These are phyloP conservation scores for Sebastes ruberrimus DNA, from an alignment of 2,797 vertebrate species.

Conservation along the genomic window DNA sequence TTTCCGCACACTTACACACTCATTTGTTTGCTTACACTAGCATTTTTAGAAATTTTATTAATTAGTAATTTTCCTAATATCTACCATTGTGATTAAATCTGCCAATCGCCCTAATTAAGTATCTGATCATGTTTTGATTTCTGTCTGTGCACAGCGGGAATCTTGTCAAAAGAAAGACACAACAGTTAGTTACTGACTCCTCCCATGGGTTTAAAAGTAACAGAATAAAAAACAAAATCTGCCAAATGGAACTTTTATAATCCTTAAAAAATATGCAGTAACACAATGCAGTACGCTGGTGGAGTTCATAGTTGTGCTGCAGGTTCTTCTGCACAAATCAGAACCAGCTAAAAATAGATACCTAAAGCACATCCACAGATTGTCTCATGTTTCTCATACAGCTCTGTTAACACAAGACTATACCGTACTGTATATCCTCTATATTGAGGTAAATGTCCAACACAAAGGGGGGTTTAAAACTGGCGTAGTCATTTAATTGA, in stretches of 20 bases:
- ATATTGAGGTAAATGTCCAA: not conserved
- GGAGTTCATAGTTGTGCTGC: not conserved
- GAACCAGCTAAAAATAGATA: not conserved
- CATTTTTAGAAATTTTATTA: not conserved
- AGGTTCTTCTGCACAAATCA: not conserved
- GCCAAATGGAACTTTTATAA: not conserved
- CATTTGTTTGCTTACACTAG: not conserved
- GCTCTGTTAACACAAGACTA: not conserved
- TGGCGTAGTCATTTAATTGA: constrained; percentile 10
- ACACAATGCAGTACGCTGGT: not conserved
- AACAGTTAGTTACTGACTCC: not conserved
- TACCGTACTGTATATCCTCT: not conserved
- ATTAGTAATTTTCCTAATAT: not conserved
- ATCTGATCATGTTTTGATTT: not conserved
- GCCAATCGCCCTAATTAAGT: not conserved
- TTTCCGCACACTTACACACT: not conserved
- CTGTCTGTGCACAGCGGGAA: not conserved
- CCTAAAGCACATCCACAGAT: not conserved
- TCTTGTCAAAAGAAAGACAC: not conserved
- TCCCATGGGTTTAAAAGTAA: not conserved
- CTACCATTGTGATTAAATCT: not conserved
- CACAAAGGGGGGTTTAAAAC: not conserved
- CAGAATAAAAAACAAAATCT: not conserved
- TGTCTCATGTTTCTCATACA: not conserved
- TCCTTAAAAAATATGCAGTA: not conserved